Conservation (phyloP, 2,797 vertebrate genomes). For the Sebastiscus albofasciatus region DNA sequence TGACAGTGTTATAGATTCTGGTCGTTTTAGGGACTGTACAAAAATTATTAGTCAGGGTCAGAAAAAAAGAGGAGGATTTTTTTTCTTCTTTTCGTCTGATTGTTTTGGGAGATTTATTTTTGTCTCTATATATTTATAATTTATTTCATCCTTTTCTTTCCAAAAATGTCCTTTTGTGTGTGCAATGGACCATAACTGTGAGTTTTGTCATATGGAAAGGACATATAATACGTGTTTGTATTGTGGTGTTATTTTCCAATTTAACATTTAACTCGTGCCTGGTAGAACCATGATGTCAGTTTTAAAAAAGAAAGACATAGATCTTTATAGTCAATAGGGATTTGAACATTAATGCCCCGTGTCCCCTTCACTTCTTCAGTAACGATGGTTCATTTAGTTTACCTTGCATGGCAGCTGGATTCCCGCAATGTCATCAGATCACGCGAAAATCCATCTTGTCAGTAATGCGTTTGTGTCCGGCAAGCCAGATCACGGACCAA, state of each 20-base stretch:
- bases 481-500: too few species aligned
- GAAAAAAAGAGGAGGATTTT: neutral
- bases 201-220: neutral
- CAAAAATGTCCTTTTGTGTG: neutral
- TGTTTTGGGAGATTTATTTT: neutral
- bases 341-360: neutral
- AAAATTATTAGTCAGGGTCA: neutral
- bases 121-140: neutral
- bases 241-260: neutral
- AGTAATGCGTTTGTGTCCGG: too few species aligned
- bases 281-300: neutral
- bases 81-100: neutral
- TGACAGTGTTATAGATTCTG: neutral
- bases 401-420: too few species aligned
- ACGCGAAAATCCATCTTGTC: too few species aligned
- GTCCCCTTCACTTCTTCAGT: neutral
- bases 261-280: neutral
- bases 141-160: neutral
- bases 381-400: neutral
- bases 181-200: neutral
- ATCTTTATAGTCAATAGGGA: neutral
- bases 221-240: neutral
- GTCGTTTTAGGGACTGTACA: neutral
- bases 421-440: too few species aligned
- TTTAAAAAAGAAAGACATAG: neutral